These are phyloP conservation scores for Drosophila suzukii DNA, from an alignment of 1,140 invertebrate genomes.

Conservation along the genomic window DNA sequence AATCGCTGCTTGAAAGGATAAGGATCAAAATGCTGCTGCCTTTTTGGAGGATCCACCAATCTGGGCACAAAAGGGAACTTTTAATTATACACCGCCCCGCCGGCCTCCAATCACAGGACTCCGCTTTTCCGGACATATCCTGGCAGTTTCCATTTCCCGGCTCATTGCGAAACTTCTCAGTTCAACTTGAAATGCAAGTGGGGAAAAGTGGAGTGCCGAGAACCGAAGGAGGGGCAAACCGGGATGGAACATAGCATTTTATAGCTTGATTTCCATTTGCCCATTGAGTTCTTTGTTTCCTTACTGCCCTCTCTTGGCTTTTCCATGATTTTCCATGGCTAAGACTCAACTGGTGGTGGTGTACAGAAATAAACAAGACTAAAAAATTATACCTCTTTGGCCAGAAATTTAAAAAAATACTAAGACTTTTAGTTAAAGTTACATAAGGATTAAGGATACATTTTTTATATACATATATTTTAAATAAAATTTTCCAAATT, in stretches of 20 bases:
- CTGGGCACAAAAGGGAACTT: conserved; percentile 40
- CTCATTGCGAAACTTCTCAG: conserved; percentile 51
- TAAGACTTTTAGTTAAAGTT: too few species aligned
- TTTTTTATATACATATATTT: too few species aligned
- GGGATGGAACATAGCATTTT: conserved; percentile 37
- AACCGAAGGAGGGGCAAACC: background rate
- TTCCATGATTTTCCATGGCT: background rate
- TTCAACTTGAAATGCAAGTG: conserved; percentile 37
- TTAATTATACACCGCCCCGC: conserved; percentile 44
- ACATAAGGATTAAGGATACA: too few species aligned
- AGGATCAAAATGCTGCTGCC: conserved; percentile 2
- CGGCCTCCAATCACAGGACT: background rate
- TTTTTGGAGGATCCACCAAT: conserved; percentile 6
- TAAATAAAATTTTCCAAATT: background rate
- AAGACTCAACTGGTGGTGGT: conserved; percentile 36
- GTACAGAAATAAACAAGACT: background rate
- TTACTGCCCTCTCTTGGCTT: conserved; percentile 15
- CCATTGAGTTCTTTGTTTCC: conserved; percentile 52
- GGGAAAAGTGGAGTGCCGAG: conserved; percentile 17
- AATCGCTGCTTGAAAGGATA: background rate
- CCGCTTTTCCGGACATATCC: conserved; percentile 38
- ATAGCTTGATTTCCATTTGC: conserved; percentile 70
- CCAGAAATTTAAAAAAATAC: background rate
- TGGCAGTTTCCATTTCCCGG: conserved; percentile 49
- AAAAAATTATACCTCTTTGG: too few species aligned